Evolutionary conservation across 2,113 vertebrate species (phyloP).

Genomic region (Ochotona princeps): DNA sequence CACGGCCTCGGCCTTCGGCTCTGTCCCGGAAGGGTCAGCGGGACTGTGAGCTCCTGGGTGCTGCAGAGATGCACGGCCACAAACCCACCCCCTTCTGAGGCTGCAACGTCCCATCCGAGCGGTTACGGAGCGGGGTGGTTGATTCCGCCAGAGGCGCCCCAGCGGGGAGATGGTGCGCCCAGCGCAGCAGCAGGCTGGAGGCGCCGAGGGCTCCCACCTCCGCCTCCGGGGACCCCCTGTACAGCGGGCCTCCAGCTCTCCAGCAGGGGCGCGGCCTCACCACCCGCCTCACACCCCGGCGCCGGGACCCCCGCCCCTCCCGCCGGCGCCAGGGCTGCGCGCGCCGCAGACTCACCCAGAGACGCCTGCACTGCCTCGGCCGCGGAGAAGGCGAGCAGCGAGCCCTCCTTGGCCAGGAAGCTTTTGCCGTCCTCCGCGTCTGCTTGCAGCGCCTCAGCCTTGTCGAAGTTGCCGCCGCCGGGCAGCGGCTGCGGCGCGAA

Average conservation of each 20-base stretch:
- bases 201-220: not conserved
- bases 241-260: not conserved
- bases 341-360: slow-evolving; percentile 88
- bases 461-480: slow-evolving; percentile 90
- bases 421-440: slow-evolving; percentile 93
- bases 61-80: not conserved
- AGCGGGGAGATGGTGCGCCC: not conserved
- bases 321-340: slow-evolving; percentile 51
- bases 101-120: not conserved
- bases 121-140: too few relatives aligned
- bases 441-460: slow-evolving; percentile 88
- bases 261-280: not conserved
- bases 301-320: not conserved
- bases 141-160: not conserved
- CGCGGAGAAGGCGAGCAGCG: slow-evolving; percentile 90
- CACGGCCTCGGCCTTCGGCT: not conserved
- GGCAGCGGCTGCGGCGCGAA: slow-evolving; percentile 90
- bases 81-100: not conserved
- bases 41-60: not conserved
- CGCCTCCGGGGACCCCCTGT: not conserved
- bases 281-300: not conserved
- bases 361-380: slow-evolving; percentile 89
- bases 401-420: slow-evolving; percentile 91
- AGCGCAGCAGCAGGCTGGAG: not conserved
- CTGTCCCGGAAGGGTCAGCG: not conserved